These are phyloP conservation scores for Drosophila nannoptera DNA, from an alignment of 1,140 invertebrate species.

Conservation along the genomic window DNA sequence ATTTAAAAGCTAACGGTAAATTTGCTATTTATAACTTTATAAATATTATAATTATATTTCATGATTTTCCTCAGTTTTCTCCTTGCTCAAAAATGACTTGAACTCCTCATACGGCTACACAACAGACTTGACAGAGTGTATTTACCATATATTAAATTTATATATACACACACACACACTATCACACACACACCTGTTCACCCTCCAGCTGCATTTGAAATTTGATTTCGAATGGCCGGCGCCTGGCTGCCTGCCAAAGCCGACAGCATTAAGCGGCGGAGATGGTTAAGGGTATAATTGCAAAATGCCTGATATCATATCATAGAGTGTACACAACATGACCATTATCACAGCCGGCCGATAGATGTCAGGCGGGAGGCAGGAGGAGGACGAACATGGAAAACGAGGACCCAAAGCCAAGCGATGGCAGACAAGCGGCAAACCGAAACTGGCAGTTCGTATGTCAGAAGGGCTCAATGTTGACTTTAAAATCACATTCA, in stretches of 20 bases:
- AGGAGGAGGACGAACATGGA: background rate
- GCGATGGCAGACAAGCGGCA: slow-evolving; percentile 52
- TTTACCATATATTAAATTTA: no score
- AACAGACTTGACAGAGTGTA: no score
- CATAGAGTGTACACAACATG: slow-evolving; percentile 37
- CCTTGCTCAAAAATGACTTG: no score
- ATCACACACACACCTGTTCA: background rate
- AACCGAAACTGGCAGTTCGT: slow-evolving; percentile 72
- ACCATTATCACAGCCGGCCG: slow-evolving; percentile 27
- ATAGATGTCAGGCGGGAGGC: slow-evolving; percentile 5
- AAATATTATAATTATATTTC: no score
- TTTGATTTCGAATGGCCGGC: background rate
- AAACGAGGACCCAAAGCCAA: slow-evolving; percentile 8
- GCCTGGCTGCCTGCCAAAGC: slow-evolving; percentile 48
- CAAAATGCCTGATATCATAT: slow-evolving; percentile 21
- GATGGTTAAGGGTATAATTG: slow-evolving; percentile 26
- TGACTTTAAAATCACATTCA: slow-evolving; percentile 74
- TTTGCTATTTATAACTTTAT: no score
- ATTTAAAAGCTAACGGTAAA: no score
- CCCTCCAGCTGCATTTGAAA: background rate
- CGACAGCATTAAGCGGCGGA: slow-evolving; percentile 55
- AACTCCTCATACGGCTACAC: no score
- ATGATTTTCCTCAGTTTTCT: no score
- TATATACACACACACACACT: slow-evolving; percentile 1
- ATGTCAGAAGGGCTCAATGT: slow-evolving; percentile 66